Base-by-base conservation (phyloP, 2,113 vertebrate genomes). In the Cyprinodon brontotheroides region DNA sequence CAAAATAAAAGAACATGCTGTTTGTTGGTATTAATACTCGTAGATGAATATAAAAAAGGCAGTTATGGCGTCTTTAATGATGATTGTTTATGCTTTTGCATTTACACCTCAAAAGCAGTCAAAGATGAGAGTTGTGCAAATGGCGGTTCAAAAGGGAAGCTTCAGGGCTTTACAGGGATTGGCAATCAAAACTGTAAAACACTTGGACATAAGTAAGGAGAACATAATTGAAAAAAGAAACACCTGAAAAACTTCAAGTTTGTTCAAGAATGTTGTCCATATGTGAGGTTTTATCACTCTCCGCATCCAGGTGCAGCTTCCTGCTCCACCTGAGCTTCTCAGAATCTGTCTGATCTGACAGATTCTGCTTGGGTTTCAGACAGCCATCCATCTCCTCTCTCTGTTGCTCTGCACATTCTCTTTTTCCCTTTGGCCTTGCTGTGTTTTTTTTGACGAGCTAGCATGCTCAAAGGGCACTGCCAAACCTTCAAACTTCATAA, bases 401-500 rank as follows among this genome's bases (percentile, higher is more conserved):
- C 65, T 68, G 41, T 60, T 48, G 22, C 22, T 70, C 47, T 61
- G n/a, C 62, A 11, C 43, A 59, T 40, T 69, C 72, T 76, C n/a
- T 73, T 40, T 62, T 53, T 61, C 43, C 60, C 53, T 68, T 70
- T 74, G 43, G 37, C 78, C 79, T 80, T 48, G 82, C 61, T 71
- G 61, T 81, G 62, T 82, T 65, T 88, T 82, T 65, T 88, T 64
- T 87, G 87, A 84, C 83, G 89, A 83, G 79, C 65, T 81, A 72
- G 78, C 81, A 77, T 36, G 50, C 79, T 89, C 81, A 80, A 81
- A 84, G 81, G 65, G 80, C 75, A 74, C 63, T 86, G 88, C 87
- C 84, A 91, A 92, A 88, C 85, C 22, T 65, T 84, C 86, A 83
- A 80, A 83, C 84, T 86, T 83, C 45, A 82, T 91, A 59, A 89